phyloP scores from a whole-genome alignment of 2,113 vertebrate species.

The Corythoichthys haematopterus region DNA sequence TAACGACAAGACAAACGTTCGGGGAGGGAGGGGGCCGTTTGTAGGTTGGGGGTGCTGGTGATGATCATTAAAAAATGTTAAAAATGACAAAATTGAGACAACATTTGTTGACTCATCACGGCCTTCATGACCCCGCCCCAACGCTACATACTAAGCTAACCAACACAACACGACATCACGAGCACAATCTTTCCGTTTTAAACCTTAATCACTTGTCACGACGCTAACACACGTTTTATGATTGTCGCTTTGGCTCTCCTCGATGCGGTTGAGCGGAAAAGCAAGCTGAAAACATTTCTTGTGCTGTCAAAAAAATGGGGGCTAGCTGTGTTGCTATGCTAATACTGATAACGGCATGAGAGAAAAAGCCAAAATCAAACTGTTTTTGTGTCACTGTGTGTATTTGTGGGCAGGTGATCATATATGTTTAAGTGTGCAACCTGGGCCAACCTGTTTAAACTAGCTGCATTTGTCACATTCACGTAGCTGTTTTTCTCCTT shows the following conservation, averaged over 20 bases:
- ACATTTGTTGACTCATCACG: not conserved
- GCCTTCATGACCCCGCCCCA: not conserved
- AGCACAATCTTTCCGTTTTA: not conserved
- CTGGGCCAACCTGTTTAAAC: not conserved
- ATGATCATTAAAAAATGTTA: not conserved
- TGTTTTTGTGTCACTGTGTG: no score
- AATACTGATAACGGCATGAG: not conserved
- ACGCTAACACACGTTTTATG: not conserved
- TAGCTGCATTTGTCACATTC: not conserved
- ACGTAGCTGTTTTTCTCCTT: not conserved
- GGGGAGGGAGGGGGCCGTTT: not conserved
- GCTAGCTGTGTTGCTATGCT: not conserved
- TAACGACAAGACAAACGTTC: constrained; percentile 4
- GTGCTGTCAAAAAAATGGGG: not conserved
- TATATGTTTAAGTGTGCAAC: no score
- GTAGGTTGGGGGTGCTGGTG: not conserved
- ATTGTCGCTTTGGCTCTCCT: not conserved
- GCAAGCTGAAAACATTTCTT: not conserved
- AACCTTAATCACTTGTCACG: not conserved
- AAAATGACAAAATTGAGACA: not conserved
- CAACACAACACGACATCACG: not conserved
- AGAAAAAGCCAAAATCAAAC: not conserved
- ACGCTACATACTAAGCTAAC: not conserved
- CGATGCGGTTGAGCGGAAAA: not conserved
- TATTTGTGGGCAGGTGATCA: no score